Percentiles rank a stretch among this genome's conserved stretches.
phyloP scores from a whole-genome alignment of 1,140 invertebrate species.

The Nymphalis io region DNA sequence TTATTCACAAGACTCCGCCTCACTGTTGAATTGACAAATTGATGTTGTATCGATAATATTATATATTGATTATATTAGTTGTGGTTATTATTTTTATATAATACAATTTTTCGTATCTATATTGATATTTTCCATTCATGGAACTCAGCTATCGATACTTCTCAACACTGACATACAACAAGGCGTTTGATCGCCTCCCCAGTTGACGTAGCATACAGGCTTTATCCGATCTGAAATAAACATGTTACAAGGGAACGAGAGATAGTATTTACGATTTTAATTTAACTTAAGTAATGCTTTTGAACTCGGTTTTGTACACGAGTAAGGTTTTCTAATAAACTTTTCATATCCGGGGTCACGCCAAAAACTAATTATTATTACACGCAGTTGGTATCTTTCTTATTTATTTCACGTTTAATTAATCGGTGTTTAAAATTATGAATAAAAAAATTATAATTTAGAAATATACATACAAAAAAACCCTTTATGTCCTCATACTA shows the following conservation, averaged over 20 bases:
- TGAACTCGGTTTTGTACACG: constrained; percentile 1
- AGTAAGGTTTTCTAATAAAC: constrained; percentile 12
- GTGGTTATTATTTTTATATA: no score
- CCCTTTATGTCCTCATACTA: no score
- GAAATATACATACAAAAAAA: no score
- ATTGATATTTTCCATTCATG: not conserved
- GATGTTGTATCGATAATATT: no score
- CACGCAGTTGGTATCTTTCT: not conserved
- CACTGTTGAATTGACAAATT: no score
- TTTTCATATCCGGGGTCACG: constrained; percentile 7
- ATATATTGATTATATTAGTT: no score
- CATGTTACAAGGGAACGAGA: not conserved
- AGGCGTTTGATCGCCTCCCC: not conserved
- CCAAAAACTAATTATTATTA: not conserved
- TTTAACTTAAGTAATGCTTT: constrained; percentile 8
- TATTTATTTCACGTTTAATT: not conserved
- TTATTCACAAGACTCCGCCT: no score
- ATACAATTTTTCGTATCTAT: not conserved
- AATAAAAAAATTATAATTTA: no score
- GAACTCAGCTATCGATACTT: not conserved
- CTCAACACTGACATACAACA: not conserved
- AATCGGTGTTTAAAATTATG: no score
- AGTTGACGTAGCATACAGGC: constrained; percentile 5
- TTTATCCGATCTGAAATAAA: constrained; percentile 12
- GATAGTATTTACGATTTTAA: constrained; percentile 8